Conservation (phyloP, 2,888 invertebrate genomes). For the Panorpa germanica region DNA sequence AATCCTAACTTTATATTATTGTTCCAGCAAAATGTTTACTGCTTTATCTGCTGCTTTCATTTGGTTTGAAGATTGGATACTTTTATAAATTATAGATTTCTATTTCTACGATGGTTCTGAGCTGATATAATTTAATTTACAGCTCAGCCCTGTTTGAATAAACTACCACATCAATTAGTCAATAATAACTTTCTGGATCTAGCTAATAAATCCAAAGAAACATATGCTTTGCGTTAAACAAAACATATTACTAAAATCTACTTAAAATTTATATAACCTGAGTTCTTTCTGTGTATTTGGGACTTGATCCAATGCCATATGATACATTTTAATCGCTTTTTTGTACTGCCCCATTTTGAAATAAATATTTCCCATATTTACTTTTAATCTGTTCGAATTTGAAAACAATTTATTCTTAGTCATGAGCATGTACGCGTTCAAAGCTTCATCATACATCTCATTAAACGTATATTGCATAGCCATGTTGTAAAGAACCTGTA, state of each 20-base stretch:
- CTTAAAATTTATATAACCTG: constrained; percentile 48
- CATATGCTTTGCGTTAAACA: constrained; percentile 9
- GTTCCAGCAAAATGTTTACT: no score
- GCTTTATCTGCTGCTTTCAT: no score
- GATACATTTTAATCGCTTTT: constrained; percentile 91
- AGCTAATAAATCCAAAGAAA: constrained; percentile 1
- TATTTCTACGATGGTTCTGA: no score
- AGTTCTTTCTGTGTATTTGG: constrained; percentile 85
- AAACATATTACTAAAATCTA: constrained; percentile 10
- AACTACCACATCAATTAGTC: no score
- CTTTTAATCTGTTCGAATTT: constrained; percentile 81
- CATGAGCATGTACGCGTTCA: constrained; percentile 89
- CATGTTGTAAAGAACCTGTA: constrained; percentile 82
- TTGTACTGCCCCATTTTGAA: constrained; percentile 84
- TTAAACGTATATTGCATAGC: constrained; percentile 89
- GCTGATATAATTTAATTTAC: no score
- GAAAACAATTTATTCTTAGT: constrained; percentile 86
- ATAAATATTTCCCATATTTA: constrained; percentile 98
- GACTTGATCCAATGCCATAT: constrained; percentile 96
- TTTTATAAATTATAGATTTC: no score
- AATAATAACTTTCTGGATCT: no score
- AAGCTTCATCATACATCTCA: constrained; percentile 88
- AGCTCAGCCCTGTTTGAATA: no score
- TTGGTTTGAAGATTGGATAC: no score
- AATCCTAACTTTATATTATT: no score